Percentiles rank a stretch among this genome's conserved stretches.
Conservation (phyloP, 2,888 invertebrate species). For the Synanthedon formicaeformis region DNA sequence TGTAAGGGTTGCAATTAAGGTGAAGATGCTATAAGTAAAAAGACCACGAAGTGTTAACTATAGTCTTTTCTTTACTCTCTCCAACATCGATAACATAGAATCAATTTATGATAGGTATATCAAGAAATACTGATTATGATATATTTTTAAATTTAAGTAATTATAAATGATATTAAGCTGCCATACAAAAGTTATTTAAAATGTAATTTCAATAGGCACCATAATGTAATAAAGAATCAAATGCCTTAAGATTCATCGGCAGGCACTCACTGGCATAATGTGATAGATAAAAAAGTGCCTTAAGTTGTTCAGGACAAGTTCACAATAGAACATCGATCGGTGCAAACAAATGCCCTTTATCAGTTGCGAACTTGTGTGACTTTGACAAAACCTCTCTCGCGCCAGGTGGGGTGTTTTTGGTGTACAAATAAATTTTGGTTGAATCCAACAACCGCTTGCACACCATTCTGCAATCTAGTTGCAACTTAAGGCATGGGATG, state of each 20-base stretch:
- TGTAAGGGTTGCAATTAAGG: no score
- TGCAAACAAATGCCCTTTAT: constrained; percentile 21
- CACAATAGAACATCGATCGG: constrained; percentile 30
- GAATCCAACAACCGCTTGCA: constrained; percentile 26
- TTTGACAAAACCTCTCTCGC: constrained; percentile 58
- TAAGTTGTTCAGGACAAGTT: constrained; percentile 12
- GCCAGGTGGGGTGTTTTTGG: constrained; percentile 47
- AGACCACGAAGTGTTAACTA: no score
- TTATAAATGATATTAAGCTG: no score
- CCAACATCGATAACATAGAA: constrained; percentile 15
- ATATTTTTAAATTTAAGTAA: no score
- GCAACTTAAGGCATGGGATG: constrained; percentile 63
- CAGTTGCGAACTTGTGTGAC: constrained; percentile 49
- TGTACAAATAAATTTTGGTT: constrained; percentile 28
- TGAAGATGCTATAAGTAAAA: no score
- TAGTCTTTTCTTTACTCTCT: constrained; percentile 54
- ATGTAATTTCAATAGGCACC: no score
- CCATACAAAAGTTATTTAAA: no score
- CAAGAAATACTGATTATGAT: constrained; percentile 31
- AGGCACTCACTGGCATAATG: no score
- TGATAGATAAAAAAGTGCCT: no score
- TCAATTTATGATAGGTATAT: constrained; percentile 5
- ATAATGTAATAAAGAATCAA: no score
- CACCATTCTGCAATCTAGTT: constrained; percentile 37
- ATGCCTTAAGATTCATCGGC: no score